A percentile compares a stretch with the other conserved stretches of the same genome.
Conservation (phyloP, 2,797 vertebrate genomes). For the Helicolenus hilgendorfi region DNA sequence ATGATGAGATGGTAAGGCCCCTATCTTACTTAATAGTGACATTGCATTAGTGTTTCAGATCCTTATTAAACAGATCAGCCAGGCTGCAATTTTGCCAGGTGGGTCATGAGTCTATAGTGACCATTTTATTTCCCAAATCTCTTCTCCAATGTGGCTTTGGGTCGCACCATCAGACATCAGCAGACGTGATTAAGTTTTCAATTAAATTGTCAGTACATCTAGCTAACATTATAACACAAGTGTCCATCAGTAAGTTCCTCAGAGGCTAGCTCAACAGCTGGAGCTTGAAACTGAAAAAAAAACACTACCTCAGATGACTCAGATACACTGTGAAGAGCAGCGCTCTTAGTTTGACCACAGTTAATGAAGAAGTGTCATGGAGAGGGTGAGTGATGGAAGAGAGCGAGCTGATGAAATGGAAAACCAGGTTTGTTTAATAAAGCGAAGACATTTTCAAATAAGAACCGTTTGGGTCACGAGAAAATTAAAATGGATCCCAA, state of each 20-base stretch:
- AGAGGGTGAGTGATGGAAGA: not conserved
- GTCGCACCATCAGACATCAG: conserved; percentile 34
- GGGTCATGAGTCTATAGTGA: conserved; percentile 35
- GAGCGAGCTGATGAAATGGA: not conserved
- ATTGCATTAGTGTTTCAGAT: not conserved
- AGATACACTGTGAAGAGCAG: conserved; percentile 9
- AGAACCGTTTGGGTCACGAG: not conserved
- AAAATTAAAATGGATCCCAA: not conserved
- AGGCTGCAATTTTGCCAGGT: conserved; percentile 14
- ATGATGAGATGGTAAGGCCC: not conserved
- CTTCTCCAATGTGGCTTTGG: conserved; percentile 41
- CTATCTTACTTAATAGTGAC: not conserved
- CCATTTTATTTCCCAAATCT: conserved; percentile 37
- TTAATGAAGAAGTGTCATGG: conserved; percentile 29
- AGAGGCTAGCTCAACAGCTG: not conserved
- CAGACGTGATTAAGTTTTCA: conserved; percentile 74
- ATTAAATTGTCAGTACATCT: conserved; percentile 49
- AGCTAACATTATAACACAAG: conserved; percentile 17
- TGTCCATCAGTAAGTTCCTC: conserved; percentile 24
- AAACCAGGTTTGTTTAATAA: conserved; percentile 16
- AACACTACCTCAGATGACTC: too few species aligned
- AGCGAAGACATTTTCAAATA: not conserved
- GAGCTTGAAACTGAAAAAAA: not conserved
- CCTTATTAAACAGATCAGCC: conserved; percentile 8
- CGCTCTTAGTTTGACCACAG: not conserved